phyloP scores from a whole-genome alignment of 2,797 vertebrate species.

The Lophotriccus pileatus region DNA sequence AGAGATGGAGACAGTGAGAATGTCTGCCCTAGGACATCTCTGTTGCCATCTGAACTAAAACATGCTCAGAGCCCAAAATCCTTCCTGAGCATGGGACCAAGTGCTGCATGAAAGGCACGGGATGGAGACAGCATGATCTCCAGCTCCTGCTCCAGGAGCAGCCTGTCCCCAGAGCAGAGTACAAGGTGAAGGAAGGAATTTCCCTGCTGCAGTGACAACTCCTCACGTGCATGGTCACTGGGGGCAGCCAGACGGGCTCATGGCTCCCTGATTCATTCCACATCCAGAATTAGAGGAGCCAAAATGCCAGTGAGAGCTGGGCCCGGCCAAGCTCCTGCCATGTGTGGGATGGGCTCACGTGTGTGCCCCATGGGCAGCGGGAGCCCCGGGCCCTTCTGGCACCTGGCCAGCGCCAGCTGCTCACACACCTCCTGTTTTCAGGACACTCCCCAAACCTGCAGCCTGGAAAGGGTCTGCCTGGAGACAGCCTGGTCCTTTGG shows the following conservation, averaged over 20 bases:
- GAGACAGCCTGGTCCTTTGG: not conserved
- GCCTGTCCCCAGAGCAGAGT: not conserved
- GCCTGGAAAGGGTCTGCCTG: not conserved
- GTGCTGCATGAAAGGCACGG: fast-evolving
- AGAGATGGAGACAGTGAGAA: not conserved
- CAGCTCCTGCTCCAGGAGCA: not conserved
- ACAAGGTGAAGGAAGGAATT: not conserved
- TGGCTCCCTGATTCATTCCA: fast-evolving
- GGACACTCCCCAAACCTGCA: not conserved
- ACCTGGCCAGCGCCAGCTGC: not conserved
- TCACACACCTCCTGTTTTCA: not conserved
- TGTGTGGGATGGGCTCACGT: not conserved
- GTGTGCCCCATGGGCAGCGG: not conserved
- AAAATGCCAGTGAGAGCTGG: constrained; percentile 24
- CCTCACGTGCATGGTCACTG: not conserved
- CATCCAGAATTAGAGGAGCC: constrained; percentile 2
- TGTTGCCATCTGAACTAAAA: not conserved
- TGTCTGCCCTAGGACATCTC: fast-evolving
- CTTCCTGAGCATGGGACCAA: not conserved
- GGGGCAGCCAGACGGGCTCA: not conserved
- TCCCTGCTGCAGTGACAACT: not conserved
- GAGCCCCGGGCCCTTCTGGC: fast-evolving
- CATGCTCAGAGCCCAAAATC: fast-evolving
- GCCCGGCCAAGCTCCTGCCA: not conserved
- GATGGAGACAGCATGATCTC: not conserved